phyloP scores from a whole-genome alignment of 1,140 invertebrate genomes.

The Myzus persicae region DNA sequence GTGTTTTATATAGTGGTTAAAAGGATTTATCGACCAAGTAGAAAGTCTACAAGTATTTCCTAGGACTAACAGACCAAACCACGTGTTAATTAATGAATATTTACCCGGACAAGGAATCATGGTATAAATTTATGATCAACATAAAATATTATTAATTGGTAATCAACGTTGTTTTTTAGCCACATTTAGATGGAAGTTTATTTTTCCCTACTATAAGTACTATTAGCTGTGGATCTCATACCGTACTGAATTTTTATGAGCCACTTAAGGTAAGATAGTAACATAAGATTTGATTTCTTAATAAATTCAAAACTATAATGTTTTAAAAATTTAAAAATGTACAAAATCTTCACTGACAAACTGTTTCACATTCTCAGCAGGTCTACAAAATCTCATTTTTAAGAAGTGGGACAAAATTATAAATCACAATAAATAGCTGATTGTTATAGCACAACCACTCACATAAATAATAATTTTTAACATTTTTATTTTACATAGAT shows the following conservation, averaged over 20 bases:
- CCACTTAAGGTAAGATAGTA: slow-evolving; percentile 62
- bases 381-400: no score
- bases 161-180: slow-evolving; percentile 66
- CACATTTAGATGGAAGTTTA: slow-evolving; percentile 93
- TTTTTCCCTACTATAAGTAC: slow-evolving; percentile 94
- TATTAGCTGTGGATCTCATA: slow-evolving; percentile 89
- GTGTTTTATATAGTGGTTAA: slow-evolving; percentile 79
- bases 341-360: no score
- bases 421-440: no score
- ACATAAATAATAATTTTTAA: no score
- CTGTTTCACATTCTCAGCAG: no score
- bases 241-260: slow-evolving; percentile 82
- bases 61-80: slow-evolving; percentile 81
- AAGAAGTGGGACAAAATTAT: no score
- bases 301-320: no score
- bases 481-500: no score
- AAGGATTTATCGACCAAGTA: slow-evolving; percentile 78
- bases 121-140: slow-evolving; percentile 65
- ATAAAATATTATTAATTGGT: slow-evolving; percentile 53
- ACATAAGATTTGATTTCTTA: neutral
- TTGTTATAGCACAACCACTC: no score
- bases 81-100: slow-evolving; percentile 97
- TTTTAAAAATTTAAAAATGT: no score
- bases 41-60: slow-evolving; percentile 77
- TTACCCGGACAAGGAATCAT: slow-evolving; percentile 90